Evolutionary conservation across 1,140 invertebrate genomes (phyloP).

Genomic region (Drosophila bocki): DNA sequence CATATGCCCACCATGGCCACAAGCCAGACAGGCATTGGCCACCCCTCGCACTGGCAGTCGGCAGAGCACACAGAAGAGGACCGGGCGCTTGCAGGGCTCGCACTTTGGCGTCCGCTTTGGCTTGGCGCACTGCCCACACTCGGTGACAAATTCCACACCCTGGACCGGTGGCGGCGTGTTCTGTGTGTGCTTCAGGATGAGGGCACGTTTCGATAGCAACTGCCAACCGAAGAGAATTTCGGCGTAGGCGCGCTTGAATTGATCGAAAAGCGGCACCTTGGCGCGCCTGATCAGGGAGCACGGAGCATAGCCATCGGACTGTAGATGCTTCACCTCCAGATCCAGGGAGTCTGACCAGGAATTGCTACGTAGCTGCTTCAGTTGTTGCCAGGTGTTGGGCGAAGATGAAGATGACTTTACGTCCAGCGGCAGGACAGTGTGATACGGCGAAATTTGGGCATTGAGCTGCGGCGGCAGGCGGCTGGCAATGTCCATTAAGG

Average conservation of each 20-base stretch:
- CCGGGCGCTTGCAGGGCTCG: conserved; percentile 89
- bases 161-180: conserved; percentile 87
- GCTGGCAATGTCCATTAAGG: conserved; percentile 34
- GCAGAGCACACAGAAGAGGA: conserved; percentile 93
- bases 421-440: conserved; percentile 94
- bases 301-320: conserved; percentile 55
- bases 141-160: conserved; percentile 91
- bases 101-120: conserved; percentile 87
- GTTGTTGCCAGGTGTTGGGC: conserved; percentile 55
- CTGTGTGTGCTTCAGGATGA: conserved; percentile 92
- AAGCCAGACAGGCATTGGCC: conserved; percentile 92
- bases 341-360: conserved; percentile 95
- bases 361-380: conserved; percentile 92
- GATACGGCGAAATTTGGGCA: conserved; percentile 94
- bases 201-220: conserved; percentile 92
- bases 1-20: conserved; percentile 96
- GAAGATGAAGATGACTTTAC: conserved; percentile 51
- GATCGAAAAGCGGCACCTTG: conserved; percentile 90
- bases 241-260: conserved; percentile 94
- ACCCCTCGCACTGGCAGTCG: conserved; percentile 93
- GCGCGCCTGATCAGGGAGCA: conserved; percentile 84
- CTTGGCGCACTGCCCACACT: conserved; percentile 90
- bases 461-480: conserved; percentile 63
- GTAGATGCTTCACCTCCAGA: conserved; percentile 67
- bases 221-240: conserved; percentile 94